Evolutionary conservation across 2,888 invertebrate genomes (phyloP).

Genomic region (Drosophila cracens): DNA sequence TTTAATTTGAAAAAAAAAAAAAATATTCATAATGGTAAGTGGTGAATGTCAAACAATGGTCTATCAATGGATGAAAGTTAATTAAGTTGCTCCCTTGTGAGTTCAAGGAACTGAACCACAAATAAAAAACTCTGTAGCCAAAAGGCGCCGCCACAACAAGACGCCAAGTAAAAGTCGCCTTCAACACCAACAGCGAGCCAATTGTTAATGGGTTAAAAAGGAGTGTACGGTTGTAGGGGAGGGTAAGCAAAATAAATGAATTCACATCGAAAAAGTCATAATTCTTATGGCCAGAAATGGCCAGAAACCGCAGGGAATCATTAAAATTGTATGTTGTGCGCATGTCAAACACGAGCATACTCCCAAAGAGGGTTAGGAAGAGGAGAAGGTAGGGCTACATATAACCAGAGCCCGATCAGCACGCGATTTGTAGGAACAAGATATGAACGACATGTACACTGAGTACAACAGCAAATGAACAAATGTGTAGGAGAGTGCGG

Average conservation of each 20-base stretch:
- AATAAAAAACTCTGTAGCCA: constrained; percentile 49
- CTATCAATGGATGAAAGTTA: constrained; percentile 66
- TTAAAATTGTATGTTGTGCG: constrained; percentile 75
- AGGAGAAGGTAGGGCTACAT: constrained; percentile 33
- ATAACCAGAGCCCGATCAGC: constrained; percentile 62
- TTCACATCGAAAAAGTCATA: constrained; percentile 77
- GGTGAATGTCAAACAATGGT: constrained; percentile 44
- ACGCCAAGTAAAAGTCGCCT: constrained; percentile 66
- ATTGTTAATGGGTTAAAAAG: constrained; percentile 15
- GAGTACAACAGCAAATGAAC: constrained; percentile 72
- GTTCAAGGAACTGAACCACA: constrained; percentile 69
- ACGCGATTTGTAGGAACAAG: constrained; percentile 79
- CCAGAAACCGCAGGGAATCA: constrained; percentile 74
- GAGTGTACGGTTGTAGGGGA: neutral
- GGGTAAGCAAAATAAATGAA: constrained; percentile 69
- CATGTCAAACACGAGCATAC: constrained; percentile 70
- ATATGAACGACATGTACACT: constrained; percentile 79
- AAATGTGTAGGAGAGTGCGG: constrained; percentile 13
- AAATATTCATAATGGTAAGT: neutral
- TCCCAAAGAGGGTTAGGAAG: constrained; percentile 9
- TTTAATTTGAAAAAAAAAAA: neutral
- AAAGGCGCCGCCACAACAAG: constrained; percentile 54
- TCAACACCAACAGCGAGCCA: constrained; percentile 73
- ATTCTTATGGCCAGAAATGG: constrained; percentile 63
- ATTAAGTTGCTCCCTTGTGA: constrained; percentile 64